Evolutionary conservation across 1,140 invertebrate species (phyloP).

Genomic region (Drosophila elegans): DNA sequence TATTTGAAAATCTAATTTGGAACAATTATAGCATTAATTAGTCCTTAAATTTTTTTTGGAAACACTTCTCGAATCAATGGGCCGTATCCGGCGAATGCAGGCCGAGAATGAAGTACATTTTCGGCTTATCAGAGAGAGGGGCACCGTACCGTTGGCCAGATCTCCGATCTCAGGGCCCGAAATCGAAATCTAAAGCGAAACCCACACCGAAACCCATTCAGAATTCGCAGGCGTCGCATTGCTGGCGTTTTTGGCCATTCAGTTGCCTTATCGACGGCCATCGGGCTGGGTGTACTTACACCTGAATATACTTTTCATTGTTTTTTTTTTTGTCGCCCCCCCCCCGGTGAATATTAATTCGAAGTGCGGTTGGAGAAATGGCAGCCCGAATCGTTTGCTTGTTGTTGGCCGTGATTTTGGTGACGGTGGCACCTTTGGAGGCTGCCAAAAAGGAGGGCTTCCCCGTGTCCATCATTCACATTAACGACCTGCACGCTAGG

Average conservation of each 20-base stretch:
- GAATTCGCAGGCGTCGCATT: conserved; percentile 15
- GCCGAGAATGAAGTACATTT: not conserved
- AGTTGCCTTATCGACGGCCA: conserved; percentile 85
- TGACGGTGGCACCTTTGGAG: conserved; percentile 1
- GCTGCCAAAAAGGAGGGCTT: conserved; percentile 84
- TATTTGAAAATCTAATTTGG: too few relatives aligned
- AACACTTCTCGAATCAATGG: too few relatives aligned
- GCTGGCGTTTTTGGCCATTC: conserved; percentile 28
- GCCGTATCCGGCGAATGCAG: not conserved
- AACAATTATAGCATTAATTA: too few relatives aligned
- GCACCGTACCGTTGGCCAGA: not conserved
- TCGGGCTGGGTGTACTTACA: conserved; percentile 33
- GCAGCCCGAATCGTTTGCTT: not conserved
- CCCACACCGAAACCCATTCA: conserved; percentile 7
- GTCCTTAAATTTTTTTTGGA: too few relatives aligned
- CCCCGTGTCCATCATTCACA: conserved; percentile 91
- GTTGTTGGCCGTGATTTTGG: conserved; percentile 3
- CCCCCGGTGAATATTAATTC: not conserved
- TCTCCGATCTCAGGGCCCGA: conserved; percentile 12
- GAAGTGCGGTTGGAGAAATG: conserved; percentile 10
- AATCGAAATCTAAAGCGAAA: not conserved
- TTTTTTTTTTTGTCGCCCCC: not conserved
- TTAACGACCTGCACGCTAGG: conserved; percentile 93
- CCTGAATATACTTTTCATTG: not conserved
- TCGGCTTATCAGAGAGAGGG: conserved; percentile 8